Evolutionary conservation across 2,888 invertebrate species (phyloP).

Genomic region (Polyommatus iphigenia): DNA sequence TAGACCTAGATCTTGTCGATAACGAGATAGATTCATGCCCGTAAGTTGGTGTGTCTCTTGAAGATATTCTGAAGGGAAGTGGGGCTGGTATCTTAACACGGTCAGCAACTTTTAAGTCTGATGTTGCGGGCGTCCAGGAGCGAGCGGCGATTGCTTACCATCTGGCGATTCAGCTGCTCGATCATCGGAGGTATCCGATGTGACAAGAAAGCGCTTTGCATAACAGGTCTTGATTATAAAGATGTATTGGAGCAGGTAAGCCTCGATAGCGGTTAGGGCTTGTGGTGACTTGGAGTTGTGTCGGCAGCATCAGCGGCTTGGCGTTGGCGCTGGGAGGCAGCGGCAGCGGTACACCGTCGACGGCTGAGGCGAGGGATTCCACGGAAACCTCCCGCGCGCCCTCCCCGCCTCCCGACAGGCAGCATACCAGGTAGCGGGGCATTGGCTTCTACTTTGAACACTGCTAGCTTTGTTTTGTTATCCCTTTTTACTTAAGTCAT

Average conservation of each 20-base stretch:
- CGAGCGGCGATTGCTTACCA: neutral
- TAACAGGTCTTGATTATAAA: constrained; percentile 6
- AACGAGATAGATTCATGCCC: neutral
- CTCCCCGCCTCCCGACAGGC: constrained; percentile 72
- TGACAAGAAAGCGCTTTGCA: neutral
- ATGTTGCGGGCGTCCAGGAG: neutral
- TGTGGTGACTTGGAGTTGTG: constrained; percentile 78
- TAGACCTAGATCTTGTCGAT: neutral
- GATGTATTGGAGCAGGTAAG: constrained; percentile 67
- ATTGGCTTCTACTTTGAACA: constrained; percentile 63
- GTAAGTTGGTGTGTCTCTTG: neutral
- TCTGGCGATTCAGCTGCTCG: neutral
- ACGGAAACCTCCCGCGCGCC: constrained; percentile 72
- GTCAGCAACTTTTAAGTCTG: neutral
- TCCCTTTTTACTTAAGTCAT: neutral
- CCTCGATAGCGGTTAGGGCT: constrained; percentile 63
- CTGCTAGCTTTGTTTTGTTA: constrained; percentile 49
- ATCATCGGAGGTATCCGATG: neutral
- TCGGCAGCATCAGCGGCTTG: constrained; percentile 80
- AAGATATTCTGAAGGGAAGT: neutral
- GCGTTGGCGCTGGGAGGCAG: constrained; percentile 79
- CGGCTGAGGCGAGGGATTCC: constrained; percentile 59
- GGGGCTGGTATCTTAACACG: neutral
- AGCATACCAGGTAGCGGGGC: constrained; percentile 73
- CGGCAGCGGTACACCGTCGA: constrained; percentile 67